Evolutionary conservation across 2,113 vertebrate species (phyloP), one percentile per base, ranked within the genome.

Genomic region (Melospiza georgiana): DNA sequence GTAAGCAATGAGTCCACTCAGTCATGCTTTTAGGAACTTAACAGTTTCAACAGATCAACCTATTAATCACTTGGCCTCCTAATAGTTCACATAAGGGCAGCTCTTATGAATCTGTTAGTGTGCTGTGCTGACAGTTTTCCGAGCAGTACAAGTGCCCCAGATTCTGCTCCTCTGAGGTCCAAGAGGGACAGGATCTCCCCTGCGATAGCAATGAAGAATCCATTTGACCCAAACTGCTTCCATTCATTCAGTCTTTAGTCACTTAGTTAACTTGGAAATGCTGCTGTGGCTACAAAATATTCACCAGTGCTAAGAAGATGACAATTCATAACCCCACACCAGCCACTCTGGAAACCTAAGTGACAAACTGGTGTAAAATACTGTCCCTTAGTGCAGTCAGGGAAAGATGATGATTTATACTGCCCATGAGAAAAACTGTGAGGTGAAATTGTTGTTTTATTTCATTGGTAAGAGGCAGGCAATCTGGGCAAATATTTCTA

Each of bases 61-160:
- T 92, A 95, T 96, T 96, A 96, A 96, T 96, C 94, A 96, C 61
- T 94, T 88, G 86, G 52, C 48, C 58, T 92, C 41, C 85, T 72
- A 61, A 81, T 15, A 69, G 79, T 80, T 90, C 79, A 46, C 25
- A 12, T 77, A 57, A 90, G 79, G 79, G 79, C 54, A 90, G 57
- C 39, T 79, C 65, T 58, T 86, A 49, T 0, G 44, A 94, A 88
- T 92, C 63, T 91, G 41, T 91, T 71, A 59, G 79, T 27, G 49
- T 68, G 65, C 30, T 61, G 57, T 0, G 2, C 65, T 71, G 54
- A 95, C 78, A 79, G 62, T 88, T 88, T 10, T 3, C 69, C 0
- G 0, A 78, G 75, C 15, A 3, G 20, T 35, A 51, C 33, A 71
- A 61, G 28, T 5, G 0, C 44, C 52, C 73, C 33, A 44, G 58